Evolutionary conservation across 2,888 invertebrate species (phyloP), one percentile per base, ranked within the genome.

Genomic region (Rambutsinella grinnellia): DNA sequence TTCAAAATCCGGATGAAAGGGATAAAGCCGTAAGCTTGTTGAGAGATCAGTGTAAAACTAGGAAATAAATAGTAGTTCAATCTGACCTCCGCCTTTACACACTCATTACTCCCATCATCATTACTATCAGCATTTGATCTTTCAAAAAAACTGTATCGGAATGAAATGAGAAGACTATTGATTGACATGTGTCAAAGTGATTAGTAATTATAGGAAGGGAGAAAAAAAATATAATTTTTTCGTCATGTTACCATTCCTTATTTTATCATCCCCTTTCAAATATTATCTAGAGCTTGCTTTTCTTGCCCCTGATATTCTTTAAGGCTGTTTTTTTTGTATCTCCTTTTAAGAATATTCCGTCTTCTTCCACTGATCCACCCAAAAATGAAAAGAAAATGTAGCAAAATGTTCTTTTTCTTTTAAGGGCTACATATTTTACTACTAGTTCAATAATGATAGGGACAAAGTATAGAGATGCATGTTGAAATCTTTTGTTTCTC

Each of bases 121-220:
- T 36, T 36, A 36, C 13, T 36, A 36, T 36, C 36, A 36, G 5
- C 13, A 36, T 44, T 44, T 44, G 49, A 49, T 49, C 19, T 44
- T 44, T 49, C 49, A n/a, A 49, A n/a, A 49, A 13, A n/a, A 5
- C n/a, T 5, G 15, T n/a, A n/a, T 49, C 49, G 49, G 19, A n/a
- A n/a, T 17, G n/a, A 17, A 49, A 49, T 49, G 36, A 36, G 36
- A 36, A 36, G 36, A 36, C 56, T 72, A 71, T 72, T 72, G 72
- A 72, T 72, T 72, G 72, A 72, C 72, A 72, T 72, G 72, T 72
- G 72, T 72, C 72, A 72, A 72, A 72, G 53, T 72, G 72, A 72
- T 72, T 72, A 72, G 72, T 72, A 72, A 72, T 72, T 72, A 72
- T 65, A n/a, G 17, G 21, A 23, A 54, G 24, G 6, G 54, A 6